Conservation (phyloP, 2,113 vertebrate species). For the Dromaius novaehollandiae region DNA sequence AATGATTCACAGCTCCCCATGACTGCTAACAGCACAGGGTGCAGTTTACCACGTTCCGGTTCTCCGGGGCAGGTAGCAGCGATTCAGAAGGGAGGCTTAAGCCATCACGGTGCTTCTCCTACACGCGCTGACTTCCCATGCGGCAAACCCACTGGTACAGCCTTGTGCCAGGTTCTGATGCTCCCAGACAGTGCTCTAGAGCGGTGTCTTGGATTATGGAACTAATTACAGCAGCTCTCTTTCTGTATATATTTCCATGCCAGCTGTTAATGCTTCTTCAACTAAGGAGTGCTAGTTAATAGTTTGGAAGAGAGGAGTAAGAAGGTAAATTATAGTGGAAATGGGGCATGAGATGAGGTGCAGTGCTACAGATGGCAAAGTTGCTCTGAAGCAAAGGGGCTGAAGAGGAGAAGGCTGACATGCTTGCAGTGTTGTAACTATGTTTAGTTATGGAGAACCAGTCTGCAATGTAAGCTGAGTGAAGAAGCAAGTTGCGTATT, state of each 20-base stretch:
- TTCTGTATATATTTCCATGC: neutral
- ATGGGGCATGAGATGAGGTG: neutral
- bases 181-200: fast-evolving
- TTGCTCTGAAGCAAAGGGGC: neutral
- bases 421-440: neutral
- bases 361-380: neutral
- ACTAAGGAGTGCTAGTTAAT: fast-evolving
- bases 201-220: fast-evolving
- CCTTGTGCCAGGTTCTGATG: neutral
- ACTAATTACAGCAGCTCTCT: neutral
- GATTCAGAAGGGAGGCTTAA: neutral
- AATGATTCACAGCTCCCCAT: neutral
- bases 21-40: neutral
- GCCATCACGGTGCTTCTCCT: neutral
- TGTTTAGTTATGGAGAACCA: neutral
- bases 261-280: neutral
- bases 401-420: neutral
- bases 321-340: neutral
- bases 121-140: fast-evolving
- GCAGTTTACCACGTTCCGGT: neutral
- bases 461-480: neutral
- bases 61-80: neutral
- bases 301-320: neutral
- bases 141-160: neutral
- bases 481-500: neutral